A percentile compares a stretch with the other conserved stretches of the same genome.
Conservation (phyloP, 2,797 vertebrate species). For the Hipposideros larvatus region DNA sequence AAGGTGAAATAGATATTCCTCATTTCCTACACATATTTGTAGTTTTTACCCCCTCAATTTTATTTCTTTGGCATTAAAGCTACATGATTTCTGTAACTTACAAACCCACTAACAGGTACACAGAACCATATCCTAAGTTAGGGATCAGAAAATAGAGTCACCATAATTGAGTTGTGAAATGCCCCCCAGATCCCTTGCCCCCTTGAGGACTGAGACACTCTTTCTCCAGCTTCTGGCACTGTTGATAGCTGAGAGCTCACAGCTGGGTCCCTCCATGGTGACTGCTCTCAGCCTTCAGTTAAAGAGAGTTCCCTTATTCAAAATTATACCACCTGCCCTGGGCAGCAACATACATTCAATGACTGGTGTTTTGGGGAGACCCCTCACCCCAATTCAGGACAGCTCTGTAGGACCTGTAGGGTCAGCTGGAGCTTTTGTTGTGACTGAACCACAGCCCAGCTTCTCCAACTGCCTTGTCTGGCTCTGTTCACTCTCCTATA, state of each 20-base stretch:
- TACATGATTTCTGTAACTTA: not conserved
- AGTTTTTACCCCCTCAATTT: not conserved
- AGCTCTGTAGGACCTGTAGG: not conserved
- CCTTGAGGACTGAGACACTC: not conserved
- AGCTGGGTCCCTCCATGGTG: not conserved
- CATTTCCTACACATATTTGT: not conserved
- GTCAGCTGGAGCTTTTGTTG: not conserved
- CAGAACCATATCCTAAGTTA: not conserved
- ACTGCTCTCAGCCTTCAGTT: not conserved
- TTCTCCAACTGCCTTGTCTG: not conserved
- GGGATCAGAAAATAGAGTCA: not conserved
- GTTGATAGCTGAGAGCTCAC: not conserved
- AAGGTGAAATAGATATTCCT: not conserved
- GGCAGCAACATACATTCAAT: not conserved
- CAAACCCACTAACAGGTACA: not conserved
- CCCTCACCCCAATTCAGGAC: not conserved
- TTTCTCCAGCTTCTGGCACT: not conserved
- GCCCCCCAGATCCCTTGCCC: not conserved
- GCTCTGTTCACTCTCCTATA: not conserved
- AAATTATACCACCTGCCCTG: not conserved
- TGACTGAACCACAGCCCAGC: not conserved
- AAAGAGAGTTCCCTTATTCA: not conserved
- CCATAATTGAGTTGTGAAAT: not conserved
- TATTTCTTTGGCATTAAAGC: constrained; percentile 29
- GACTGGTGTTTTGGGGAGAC: not conserved